Base-by-base conservation (phyloP, 1,140 invertebrate genomes). In the Lysiphlebus fabarum region DNA sequence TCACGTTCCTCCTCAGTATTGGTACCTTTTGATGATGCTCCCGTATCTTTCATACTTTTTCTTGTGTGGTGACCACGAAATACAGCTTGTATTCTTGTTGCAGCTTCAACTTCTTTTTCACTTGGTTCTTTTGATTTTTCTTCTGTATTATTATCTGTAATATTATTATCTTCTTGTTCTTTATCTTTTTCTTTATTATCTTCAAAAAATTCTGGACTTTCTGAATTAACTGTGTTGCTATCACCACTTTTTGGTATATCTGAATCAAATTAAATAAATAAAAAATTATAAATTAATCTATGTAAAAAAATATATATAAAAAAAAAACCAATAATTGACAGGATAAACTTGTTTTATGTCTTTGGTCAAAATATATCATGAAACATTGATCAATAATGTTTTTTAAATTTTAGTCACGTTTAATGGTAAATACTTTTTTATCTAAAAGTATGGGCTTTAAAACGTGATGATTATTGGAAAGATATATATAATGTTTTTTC, bases 31-130 rank as follows among this genome's bases (percentile, higher is more conserved):
- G 65, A 67, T 62, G 70, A 67, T 63, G 71, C 73, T 72, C 75
- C 72, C 58, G 70, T 71, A 62, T 83, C 78, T 77, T 78, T 77
- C 67, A 82, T 77, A 64, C 81, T 81, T 71, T 85, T 86, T 59
- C 85, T 79, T 10, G 79, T 76, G 70, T 84, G 80, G 62, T 85
- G 85, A 9, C 86, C 86, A 42, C 85, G 75, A 67, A 86, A 87
- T 8, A 80, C 82, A 12, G 86, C 85, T 67, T 88, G 87, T 76
- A 88, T 88, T 71, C 85, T 86, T 14, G 83, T 81, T 7, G 86
- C 87, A 51, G 87, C 87, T 62, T 83, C 78, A 58, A 83, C 80
- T 55, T 85, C 83, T 5, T 82, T 82, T 68, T 84, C 83, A 58
- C 80, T 80, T 44, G 81, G 58, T 14, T 61, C 65, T 9, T 66